Percentiles rank a stretch among this genome's conserved stretches.
These are phyloP conservation scores for Holacanthella duospinosa DNA, from an alignment of 2,888 invertebrate species.

Conservation along the genomic window DNA sequence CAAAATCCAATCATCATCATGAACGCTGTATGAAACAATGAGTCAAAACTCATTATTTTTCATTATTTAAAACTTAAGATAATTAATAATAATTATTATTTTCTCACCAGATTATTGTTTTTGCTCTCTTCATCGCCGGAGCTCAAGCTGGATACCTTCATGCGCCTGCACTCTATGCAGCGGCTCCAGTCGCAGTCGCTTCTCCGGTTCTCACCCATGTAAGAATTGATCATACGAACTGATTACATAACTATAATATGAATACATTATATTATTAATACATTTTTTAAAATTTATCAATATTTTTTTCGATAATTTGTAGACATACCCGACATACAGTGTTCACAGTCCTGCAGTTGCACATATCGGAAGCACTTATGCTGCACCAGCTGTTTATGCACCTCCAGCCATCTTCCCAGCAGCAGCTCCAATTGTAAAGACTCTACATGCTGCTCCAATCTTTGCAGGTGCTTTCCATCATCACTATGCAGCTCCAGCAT, in stretches of 20 bases:
- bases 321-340: not conserved
- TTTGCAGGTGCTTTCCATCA: not conserved
- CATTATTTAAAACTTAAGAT: not conserved
- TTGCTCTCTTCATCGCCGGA: not conserved
- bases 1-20: not conserved
- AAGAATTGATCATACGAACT: not conserved
- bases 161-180: not conserved
- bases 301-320: not conserved
- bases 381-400: not conserved
- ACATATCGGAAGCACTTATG: not conserved
- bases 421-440: not conserved
- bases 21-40: not conserved
- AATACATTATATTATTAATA: not conserved
- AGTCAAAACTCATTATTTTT: not conserved
- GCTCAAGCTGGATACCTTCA: not conserved
- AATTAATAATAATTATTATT: not conserved
- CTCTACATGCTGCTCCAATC: not conserved
- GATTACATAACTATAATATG: too few relatives aligned
- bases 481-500: slow-evolving; percentile 1
- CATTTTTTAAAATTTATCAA: not conserved
- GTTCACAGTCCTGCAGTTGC: not conserved
- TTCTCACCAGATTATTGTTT: not conserved
- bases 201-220: not conserved
- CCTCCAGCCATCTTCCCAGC: not conserved
- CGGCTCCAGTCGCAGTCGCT: not conserved